phyloP scores from a whole-genome alignment of 1,140 invertebrate species.

The Drosophila murphyi region DNA sequence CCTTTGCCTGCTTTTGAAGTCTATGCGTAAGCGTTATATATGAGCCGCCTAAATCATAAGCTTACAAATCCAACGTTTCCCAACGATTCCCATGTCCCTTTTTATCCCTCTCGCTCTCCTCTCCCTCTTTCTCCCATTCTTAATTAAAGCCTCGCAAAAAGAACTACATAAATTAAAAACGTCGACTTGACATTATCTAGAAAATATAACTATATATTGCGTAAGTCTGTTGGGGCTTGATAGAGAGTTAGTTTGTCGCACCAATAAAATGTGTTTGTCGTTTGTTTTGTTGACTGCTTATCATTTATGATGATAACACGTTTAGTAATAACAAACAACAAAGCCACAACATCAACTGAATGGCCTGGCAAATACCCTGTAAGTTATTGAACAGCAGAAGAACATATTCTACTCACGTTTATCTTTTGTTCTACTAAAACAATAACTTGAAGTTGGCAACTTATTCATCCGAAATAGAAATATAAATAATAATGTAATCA shows the following conservation, averaged over 20 bases:
- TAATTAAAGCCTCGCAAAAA: neutral
- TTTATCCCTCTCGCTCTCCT: conserved; percentile 31
- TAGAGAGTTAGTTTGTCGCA: conserved; percentile 8
- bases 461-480: too few species aligned
- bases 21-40: conserved; percentile 40
- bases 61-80: conserved; percentile 18
- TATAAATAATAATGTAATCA: too few species aligned
- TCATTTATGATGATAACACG: conserved; percentile 30
- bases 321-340: conserved; percentile 36
- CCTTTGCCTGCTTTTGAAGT: conserved; percentile 10
- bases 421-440: too few species aligned
- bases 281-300: conserved; percentile 24
- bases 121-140: neutral
- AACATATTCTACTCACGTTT: too few species aligned
- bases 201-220: neutral
- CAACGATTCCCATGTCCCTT: conserved; percentile 1
- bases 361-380: conserved; percentile 13
- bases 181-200: conserved; percentile 27
- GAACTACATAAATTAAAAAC: neutral
- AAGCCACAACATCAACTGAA: neutral
- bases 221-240: conserved; percentile 26
- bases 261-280: conserved; percentile 21
- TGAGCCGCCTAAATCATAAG: conserved; percentile 49
- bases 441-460: too few species aligned
- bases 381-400: neutral